A percentile compares a stretch with the other conserved stretches of the same genome.
Conservation (phyloP, 1,140 invertebrate species). For the Rhopalosiphum maidis region DNA sequence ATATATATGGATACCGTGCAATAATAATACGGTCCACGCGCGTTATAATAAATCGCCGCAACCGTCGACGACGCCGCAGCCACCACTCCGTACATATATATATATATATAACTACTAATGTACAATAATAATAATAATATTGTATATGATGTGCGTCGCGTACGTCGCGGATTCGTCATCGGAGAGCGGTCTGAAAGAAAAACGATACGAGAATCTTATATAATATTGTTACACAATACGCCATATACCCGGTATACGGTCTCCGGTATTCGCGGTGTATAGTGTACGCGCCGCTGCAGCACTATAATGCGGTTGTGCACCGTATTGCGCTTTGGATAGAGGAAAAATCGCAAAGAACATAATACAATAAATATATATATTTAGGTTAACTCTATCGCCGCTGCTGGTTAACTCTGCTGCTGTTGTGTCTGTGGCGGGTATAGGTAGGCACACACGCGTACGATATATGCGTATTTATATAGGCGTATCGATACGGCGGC, state of each 20-base stretch:
- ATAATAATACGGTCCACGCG: neutral
- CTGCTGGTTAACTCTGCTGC: too few species aligned
- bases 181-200: neutral
- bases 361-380: neutral
- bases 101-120: too few species aligned
- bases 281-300: neutral
- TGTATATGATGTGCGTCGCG: neutral
- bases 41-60: constrained; percentile 1
- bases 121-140: too few species aligned
- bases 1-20: neutral
- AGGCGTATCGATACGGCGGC: neutral
- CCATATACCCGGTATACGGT: neutral
- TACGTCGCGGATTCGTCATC: neutral
- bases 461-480: too few species aligned
- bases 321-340: neutral
- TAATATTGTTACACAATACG: too few species aligned
- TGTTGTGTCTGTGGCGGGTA: neutral
- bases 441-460: neutral
- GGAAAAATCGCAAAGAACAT: neutral
- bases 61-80: neutral
- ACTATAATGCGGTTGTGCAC: too few species aligned
- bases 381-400: neutral
- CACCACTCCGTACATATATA: neutral
- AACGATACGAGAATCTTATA: neutral
- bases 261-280: neutral